These are phyloP conservation scores for Sebastolobus alascanus DNA, from an alignment of 2,797 vertebrate genomes.

Conservation along the genomic window DNA sequence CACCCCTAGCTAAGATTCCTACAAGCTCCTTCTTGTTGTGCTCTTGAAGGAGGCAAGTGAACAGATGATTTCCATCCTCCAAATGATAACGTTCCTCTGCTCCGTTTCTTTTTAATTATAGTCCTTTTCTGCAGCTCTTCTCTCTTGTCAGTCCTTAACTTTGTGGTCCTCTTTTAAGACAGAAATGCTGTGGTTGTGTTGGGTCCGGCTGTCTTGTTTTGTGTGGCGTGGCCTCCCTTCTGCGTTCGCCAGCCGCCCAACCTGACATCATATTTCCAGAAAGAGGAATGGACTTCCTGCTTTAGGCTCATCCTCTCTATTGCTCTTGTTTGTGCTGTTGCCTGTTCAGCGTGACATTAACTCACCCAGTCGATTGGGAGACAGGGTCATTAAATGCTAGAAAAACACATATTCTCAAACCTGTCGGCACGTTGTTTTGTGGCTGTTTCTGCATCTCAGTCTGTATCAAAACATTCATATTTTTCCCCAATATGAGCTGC, in stretches of 20 bases:
- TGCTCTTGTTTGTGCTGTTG: slow-evolving; percentile 2
- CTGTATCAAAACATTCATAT: background rate
- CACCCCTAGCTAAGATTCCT: background rate
- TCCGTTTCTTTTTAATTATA: slow-evolving; percentile 52
- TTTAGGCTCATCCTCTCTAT: slow-evolving; percentile 9
- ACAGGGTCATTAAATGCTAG: slow-evolving; percentile 17
- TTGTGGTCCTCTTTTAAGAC: slow-evolving; percentile 32
- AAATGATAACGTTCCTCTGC: slow-evolving; percentile 38
- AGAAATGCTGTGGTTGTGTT: slow-evolving; percentile 61
- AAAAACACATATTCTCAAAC: background rate
- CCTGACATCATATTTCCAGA: slow-evolving; percentile 62
- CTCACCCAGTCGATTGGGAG: slow-evolving; percentile 15
- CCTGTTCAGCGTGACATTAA: slow-evolving; percentile 27
- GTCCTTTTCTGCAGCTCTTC: slow-evolving; percentile 38
- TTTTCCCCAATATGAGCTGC: background rate
- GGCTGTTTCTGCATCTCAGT: slow-evolving; percentile 11
- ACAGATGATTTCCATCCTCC: slow-evolving; percentile 21
- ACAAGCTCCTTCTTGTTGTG: slow-evolving; percentile 14
- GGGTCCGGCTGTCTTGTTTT: slow-evolving; percentile 9
- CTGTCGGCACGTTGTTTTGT: background rate
- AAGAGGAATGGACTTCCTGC: slow-evolving; percentile 29
- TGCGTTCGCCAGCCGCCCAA: slow-evolving; percentile 15
- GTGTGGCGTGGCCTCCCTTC: slow-evolving; percentile 28
- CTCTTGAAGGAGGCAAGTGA: slow-evolving; percentile 17
- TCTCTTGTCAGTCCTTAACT: slow-evolving; percentile 34